Evolutionary conservation across 1,140 invertebrate genomes (phyloP), one percentile per base, ranked within the genome.

Genomic region (Oncopodura yosiiana): DNA sequence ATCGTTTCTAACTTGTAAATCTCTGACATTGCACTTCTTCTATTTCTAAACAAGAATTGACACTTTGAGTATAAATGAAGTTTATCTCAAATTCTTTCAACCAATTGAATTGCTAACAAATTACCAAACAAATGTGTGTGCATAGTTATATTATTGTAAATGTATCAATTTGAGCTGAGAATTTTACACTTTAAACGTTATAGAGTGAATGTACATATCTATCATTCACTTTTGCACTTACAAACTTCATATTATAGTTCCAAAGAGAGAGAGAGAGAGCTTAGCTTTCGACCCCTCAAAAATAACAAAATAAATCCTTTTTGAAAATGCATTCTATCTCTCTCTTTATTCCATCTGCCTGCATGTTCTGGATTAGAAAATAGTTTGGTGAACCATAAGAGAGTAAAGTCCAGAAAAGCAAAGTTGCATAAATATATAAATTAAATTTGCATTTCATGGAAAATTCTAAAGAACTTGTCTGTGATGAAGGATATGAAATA

Each of bases 271-370:
- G 27, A 46, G 34, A 46, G 16, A 46, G 44, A 46, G 44, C 44
- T 46, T 46, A 46, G 27, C 44, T 30, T 32, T 46, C 44, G 44
- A 46, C 44, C 44, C 43, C 44, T 46, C 44, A 46, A 46, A 46
- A 46, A 34, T 46, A 46, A 46, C 44, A 46, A 46, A 46, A 46
- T 46, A 46, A 46, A 46, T 46, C 44, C 44, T 46, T n/a, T n/a
- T 19, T 6, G 19, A 21, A 43, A 46, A 30, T 14, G 24, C 42
- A 27, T 27, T 44, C 24, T 27, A 14, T 44, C n/a, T n/a, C n/a
- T n/a, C n/a, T n/a, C n/a, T n/a, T n/a, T n/a, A n/a, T n/a, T n/a
- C n/a, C n/a, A n/a, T n/a, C n/a, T n/a, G n/a, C n/a, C n/a, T n/a
- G n/a, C n/a, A n/a, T n/a, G n/a, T n/a, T n/a, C n/a, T n/a, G n/a